phyloP scores from a whole-genome alignment of 1,140 invertebrate genomes.

The Teleopsis dalmanni region DNA sequence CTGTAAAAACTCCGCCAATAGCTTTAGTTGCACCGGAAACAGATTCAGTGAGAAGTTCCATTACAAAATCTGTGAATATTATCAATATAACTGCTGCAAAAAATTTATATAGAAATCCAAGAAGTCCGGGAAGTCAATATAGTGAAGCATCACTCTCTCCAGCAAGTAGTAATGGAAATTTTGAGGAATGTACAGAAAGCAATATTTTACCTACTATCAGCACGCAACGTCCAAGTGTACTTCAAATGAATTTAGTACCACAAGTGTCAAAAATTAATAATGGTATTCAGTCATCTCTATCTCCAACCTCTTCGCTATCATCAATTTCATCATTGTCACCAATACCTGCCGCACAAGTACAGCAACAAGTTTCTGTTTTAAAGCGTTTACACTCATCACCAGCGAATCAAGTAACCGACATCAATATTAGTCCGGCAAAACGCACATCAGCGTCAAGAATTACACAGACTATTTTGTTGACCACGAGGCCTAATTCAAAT shows the following conservation, averaged over 20 bases:
- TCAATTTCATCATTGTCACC: neutral
- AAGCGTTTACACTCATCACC: constrained; percentile 8
- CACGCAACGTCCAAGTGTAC: constrained; percentile 7
- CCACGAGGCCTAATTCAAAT: neutral
- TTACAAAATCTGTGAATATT: constrained; percentile 45
- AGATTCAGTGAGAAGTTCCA: constrained; percentile 45
- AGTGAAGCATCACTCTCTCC: constrained; percentile 22
- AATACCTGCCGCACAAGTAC: neutral
- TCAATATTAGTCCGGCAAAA: constrained; percentile 2
- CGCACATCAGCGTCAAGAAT: neutral
- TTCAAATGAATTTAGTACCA: constrained; percentile 8
- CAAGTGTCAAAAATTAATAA: neutral
- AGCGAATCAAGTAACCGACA: neutral
- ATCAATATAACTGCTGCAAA: constrained; percentile 35
- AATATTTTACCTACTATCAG: neutral
- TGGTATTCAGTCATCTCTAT: neutral
- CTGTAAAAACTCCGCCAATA: constrained; percentile 24
- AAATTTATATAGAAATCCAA: constrained; percentile 25
- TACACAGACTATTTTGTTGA: neutral
- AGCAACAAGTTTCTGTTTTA: constrained; percentile 6
- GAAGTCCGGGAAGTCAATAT: constrained; percentile 4
- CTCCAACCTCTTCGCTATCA: neutral
- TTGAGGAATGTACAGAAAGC: neutral
- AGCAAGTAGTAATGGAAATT: constrained; percentile 14
- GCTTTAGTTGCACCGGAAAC: constrained; percentile 48